Evolutionary conservation across 2,797 vertebrate species (phyloP).

Genomic region (Manis javanica): DNA sequence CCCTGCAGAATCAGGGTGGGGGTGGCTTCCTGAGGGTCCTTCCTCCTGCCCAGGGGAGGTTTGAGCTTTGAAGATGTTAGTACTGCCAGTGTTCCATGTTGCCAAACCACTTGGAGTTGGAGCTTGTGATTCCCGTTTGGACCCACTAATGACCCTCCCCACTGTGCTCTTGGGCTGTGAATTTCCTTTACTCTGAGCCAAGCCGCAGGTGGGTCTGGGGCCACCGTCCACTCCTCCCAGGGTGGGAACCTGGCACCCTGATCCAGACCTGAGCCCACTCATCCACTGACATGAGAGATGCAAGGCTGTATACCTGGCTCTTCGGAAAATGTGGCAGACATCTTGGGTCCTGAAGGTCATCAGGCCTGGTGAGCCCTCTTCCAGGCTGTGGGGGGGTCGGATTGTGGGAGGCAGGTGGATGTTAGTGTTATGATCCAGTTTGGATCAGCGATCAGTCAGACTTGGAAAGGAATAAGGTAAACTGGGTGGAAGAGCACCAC

Average conservation of each 20-base stretch:
- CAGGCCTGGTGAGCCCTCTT: background rate
- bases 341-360: background rate
- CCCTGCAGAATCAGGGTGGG: too few species aligned
- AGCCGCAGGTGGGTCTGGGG: background rate
- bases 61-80: background rate
- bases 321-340: background rate
- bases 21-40: background rate
- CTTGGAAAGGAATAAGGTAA: background rate
- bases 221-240: background rate
- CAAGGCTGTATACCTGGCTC: background rate
- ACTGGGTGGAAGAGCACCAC: background rate
- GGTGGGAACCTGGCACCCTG: background rate
- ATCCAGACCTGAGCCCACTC: background rate
- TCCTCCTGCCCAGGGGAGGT: background rate
- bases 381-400: accelerated
- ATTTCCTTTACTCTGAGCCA: background rate
- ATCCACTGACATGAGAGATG: too few species aligned
- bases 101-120: background rate
- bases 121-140: background rate
- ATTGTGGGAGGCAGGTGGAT: too few species aligned
- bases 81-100: background rate
- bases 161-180: background rate
- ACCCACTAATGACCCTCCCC: background rate
- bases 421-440: background rate
- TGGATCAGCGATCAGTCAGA: background rate